Evolutionary conservation across 1,140 invertebrate species (phyloP).

Genomic region (Dendrolimus kikuchii): DNA sequence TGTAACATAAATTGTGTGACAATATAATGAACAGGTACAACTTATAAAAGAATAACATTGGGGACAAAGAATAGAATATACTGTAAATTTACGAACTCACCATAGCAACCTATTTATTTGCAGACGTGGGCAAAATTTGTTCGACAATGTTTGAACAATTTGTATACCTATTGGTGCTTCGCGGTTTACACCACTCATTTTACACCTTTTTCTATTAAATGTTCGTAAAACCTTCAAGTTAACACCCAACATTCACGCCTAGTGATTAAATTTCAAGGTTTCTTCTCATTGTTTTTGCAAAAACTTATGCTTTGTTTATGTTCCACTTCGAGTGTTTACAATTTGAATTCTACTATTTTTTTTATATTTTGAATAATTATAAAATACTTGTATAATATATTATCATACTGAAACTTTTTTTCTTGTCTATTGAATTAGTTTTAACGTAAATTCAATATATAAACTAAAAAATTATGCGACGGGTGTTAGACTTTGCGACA

Average conservation of each 20-base stretch:
- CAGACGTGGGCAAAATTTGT: constrained; percentile 68
- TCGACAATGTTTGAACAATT: constrained; percentile 64
- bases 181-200: constrained; percentile 63
- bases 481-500: too few species aligned
- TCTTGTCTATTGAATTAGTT: too few species aligned
- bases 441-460: too few species aligned
- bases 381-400: too few species aligned
- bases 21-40: too few species aligned
- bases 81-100: constrained; percentile 42
- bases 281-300: constrained; percentile 19
- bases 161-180: constrained; percentile 74
- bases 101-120: constrained; percentile 75
- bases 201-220: constrained; percentile 38
- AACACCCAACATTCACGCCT: constrained; percentile 24
- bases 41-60: too few species aligned
- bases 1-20: too few species aligned
- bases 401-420: too few species aligned
- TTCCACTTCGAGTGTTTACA: constrained; percentile 4
- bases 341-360: not conserved
- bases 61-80: too few species aligned
- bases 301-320: constrained; percentile 30
- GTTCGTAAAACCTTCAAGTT: constrained; percentile 12
- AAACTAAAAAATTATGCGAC: too few species aligned
- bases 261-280: constrained; percentile 3
- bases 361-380: too few species aligned